Evolutionary conservation across 1,140 invertebrate genomes (phyloP).

Genomic region (Lerema accius): DNA sequence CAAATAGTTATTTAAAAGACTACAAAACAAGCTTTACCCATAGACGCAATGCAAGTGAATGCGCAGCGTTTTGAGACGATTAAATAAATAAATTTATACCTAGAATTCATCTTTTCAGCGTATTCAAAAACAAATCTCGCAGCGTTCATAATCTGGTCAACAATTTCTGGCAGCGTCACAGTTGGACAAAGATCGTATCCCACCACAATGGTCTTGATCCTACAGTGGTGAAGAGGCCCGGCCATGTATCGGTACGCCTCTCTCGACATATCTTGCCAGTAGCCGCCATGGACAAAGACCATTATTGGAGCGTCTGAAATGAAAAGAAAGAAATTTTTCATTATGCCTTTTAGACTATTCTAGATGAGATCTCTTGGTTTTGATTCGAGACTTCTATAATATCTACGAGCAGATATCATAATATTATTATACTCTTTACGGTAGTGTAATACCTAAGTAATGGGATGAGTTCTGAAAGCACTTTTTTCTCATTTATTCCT

Average conservation of each 20-base stretch:
- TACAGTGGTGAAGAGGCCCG: constrained; percentile 83
- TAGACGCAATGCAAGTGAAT: no score
- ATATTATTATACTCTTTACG: no score
- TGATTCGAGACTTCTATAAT: no score
- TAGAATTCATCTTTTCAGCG: constrained; percentile 79
- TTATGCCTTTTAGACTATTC: no score
- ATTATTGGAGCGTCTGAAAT: constrained; percentile 88
- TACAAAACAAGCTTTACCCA: no score
- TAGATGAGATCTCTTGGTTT: no score
- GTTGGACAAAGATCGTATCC: constrained; percentile 91
- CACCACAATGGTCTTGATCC: constrained; percentile 86
- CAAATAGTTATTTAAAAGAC: no score
- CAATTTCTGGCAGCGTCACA: constrained; percentile 84
- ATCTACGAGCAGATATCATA: no score
- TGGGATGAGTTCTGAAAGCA: no score
- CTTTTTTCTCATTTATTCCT: no score
- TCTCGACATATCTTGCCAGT: constrained; percentile 89
- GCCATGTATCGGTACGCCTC: constrained; percentile 86
- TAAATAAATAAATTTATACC: constrained; percentile 44
- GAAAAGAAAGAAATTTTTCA: not conserved
- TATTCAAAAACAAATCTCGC: constrained; percentile 84
- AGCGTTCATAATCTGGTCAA: constrained; percentile 85
- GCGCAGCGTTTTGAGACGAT: no score
- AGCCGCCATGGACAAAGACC: constrained; percentile 92
- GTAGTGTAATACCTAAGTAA: no score